Evolutionary conservation across 2,888 invertebrate species (phyloP).

Genomic region (Drosophila algonquin): DNA sequence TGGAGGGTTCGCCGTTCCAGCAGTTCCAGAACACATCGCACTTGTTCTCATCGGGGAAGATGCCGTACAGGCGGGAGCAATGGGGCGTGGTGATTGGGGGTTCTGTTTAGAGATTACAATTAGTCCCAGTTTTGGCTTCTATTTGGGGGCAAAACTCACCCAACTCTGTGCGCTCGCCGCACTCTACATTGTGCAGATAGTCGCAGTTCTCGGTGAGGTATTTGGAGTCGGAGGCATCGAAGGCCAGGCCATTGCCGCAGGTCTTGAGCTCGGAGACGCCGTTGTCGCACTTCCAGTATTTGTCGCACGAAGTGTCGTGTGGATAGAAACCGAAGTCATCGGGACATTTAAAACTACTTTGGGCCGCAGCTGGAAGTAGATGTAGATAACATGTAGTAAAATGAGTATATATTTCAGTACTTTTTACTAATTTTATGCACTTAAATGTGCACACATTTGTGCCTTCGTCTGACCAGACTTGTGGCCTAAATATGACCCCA

Average conservation of each 20-base stretch:
- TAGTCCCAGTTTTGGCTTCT: neutral
- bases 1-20: constrained; percentile 97
- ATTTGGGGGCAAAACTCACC: constrained; percentile 85
- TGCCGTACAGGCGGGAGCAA: constrained; percentile 94
- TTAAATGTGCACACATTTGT: too few species aligned
- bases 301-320: constrained; percentile 94
- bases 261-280: constrained; percentile 94
- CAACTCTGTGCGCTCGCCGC: constrained; percentile 93
- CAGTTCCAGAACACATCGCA: constrained; percentile 98
- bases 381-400: too few species aligned
- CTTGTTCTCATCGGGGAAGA: constrained; percentile 94
- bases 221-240: constrained; percentile 94
- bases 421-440: too few species aligned
- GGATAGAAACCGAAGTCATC: constrained; percentile 98
- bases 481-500: too few species aligned
- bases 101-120: constrained; percentile 79
- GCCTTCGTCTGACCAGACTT: too few species aligned
- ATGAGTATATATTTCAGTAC: neutral
- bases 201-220: constrained; percentile 97
- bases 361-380: constrained; percentile 87
- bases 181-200: constrained; percentile 97
- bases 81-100: constrained; percentile 93
- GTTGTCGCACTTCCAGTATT: constrained; percentile 98
- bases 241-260: constrained; percentile 96
- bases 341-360: constrained; percentile 95